phyloP scores from a whole-genome alignment of 2,888 invertebrate species.

The Strigamia crassipes region DNA sequence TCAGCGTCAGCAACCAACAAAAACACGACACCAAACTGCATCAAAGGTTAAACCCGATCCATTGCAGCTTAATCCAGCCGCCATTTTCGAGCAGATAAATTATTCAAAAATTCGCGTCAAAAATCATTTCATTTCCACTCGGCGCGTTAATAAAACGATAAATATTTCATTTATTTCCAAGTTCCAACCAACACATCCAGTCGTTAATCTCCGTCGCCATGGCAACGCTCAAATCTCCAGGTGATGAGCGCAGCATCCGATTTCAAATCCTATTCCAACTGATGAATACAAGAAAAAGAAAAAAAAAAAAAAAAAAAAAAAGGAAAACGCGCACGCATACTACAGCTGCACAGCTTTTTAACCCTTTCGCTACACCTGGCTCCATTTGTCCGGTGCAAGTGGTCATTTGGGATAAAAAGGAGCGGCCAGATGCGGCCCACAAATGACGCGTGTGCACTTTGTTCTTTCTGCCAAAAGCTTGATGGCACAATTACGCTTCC shows the following conservation, averaged over 20 bases:
- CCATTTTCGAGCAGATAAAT: neutral
- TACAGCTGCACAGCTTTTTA: neutral
- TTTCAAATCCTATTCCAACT: neutral
- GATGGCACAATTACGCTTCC: neutral
- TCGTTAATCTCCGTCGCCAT: constrained; percentile 16
- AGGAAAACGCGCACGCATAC: neutral
- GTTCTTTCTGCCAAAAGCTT: neutral
- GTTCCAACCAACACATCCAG: neutral
- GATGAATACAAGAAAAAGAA: constrained; percentile 10
- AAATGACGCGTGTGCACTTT: constrained; percentile 1
- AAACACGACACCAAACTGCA: neutral
- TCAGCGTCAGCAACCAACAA: neutral
- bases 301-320: neutral
- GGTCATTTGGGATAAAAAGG: constrained; percentile 7
- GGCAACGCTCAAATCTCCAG: neutral
- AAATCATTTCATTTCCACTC: constrained; percentile 12
- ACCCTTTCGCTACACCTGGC: constrained; percentile 24
- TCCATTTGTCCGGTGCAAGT: neutral
- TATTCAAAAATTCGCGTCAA: constrained; percentile 19
- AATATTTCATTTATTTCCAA: neutral
- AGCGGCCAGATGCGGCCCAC: neutral
- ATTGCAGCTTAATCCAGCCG: neutral
- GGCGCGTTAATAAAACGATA: neutral
- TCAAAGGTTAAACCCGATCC: constrained; percentile 11
- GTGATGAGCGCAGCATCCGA: neutral